Evolutionary conservation across 2,888 invertebrate genomes (phyloP).

Genomic region (Polymixis flavicincta): DNA sequence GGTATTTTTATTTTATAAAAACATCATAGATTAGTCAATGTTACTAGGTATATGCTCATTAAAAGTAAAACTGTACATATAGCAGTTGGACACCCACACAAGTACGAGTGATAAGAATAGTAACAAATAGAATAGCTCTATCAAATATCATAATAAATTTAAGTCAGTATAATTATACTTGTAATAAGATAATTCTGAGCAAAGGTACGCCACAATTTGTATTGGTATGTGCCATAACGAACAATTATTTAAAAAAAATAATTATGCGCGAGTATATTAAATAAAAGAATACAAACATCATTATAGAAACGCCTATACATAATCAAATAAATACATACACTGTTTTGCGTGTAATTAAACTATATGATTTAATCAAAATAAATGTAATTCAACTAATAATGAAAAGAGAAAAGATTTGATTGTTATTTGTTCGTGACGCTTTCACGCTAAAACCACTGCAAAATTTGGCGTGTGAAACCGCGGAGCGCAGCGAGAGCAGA

Average conservation of each 20-base stretch:
- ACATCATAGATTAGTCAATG: constrained; percentile 32
- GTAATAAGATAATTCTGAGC: not conserved
- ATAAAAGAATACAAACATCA: no score
- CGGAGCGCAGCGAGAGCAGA: no score
- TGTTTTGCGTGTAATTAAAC: not conserved
- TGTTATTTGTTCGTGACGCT: no score
- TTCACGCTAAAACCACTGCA: no score
- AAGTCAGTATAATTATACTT: constrained; percentile 17
- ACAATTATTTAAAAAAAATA: not conserved
- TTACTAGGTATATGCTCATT: constrained; percentile 39
- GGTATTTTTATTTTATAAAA: not conserved
- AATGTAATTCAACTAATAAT: no score
- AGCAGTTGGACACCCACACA: constrained; percentile 76
- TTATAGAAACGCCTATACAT: not conserved
- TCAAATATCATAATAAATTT: constrained; percentile 2
- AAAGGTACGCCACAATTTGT: constrained; percentile 13
- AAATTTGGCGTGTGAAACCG: no score
- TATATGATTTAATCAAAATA: not conserved
- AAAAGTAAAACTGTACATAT: constrained; percentile 76
- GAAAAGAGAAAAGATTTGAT: no score
- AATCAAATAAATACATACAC: not conserved
- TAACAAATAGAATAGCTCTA: constrained; percentile 41
- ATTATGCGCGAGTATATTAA: not conserved
- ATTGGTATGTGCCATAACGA: not conserved
- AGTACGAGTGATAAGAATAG: constrained; percentile 80